Evolutionary conservation across 1,140 invertebrate genomes (phyloP).

Genomic region (fruit fly (Drosophila melanogaster)): Release_6_plus_ISO1_MT NT_033777.3:30941001-30941500

Average conservation of each 20-base stretch:
- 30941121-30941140: background rate
- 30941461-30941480: background rate
- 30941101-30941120: slow-evolving; percentile 10
- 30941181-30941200: slow-evolving; percentile 85
- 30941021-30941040: slow-evolving; percentile 71
- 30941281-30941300: slow-evolving; percentile 76
- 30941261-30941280: slow-evolving; percentile 57
- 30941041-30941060: slow-evolving; percentile 78
- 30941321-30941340: slow-evolving; percentile 61
- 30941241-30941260: slow-evolving; percentile 15
- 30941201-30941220: slow-evolving; percentile 84
- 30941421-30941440: background rate
- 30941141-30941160: slow-evolving; percentile 30
- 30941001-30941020: slow-evolving; percentile 50
- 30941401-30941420: slow-evolving; percentile 35
- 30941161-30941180: slow-evolving; percentile 79
- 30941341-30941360: background rate
- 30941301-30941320: slow-evolving; percentile 81
- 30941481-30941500: no score
- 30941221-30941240: slow-evolving; percentile 84
- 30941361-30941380: background rate
- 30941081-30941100: slow-evolving; percentile 72
- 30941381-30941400: slow-evolving; percentile 54
- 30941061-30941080: slow-evolving; percentile 27
- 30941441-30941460: background rate